Base-by-base conservation (phyloP, 1,140 invertebrate genomes). In the Rhizoglyphus robini region DNA sequence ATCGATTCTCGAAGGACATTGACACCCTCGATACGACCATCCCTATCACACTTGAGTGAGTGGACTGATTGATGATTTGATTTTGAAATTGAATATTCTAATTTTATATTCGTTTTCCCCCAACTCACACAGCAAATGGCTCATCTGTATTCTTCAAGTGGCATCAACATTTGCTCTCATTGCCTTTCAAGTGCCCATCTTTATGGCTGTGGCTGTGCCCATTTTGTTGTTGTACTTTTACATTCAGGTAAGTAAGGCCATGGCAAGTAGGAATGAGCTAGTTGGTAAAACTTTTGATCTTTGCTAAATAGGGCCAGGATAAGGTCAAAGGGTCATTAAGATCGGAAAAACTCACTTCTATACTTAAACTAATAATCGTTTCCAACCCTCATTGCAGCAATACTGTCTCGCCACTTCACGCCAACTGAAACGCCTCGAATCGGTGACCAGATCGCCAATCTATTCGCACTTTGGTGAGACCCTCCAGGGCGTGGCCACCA, bases 381-480 rank as follows among this genome's bases (percentile, higher is more conserved):
- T 51, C 4, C 4, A 11, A 11, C 30, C 4, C 18, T 1, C 2
- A n/a, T 2, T 63, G 3, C 31, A 64, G 63, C 48, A 64, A 64
- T 49, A 51, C 27, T 64, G 51, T 36, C 46, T 64, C 1, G 38
- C 63, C 2, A 58, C 64, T 38, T 38, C 64, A 8, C 11, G 64
- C 30, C 54, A 58, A 46, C 23, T 65, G 20, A 65, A 65, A 38
- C 49, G 49, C 60, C 70, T 83, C 11, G 79, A 81, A 68, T 82
- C 81, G 4, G 75, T 79, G 1, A 75, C 79, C 1, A 69, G 79
- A 13, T 82, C 79, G 41, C 81, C 78, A 15, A 79, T 82, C 31
- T 83, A 79, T 67, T 78, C 76, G 18, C 78, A 82, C 71, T 83
- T 83, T 69, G 76, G 74, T 54, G 81, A 83, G 71, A 78, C 80